Evolutionary conservation across 2,797 vertebrate species (phyloP).

Genomic region (Phataginus tricuspis): DNA sequence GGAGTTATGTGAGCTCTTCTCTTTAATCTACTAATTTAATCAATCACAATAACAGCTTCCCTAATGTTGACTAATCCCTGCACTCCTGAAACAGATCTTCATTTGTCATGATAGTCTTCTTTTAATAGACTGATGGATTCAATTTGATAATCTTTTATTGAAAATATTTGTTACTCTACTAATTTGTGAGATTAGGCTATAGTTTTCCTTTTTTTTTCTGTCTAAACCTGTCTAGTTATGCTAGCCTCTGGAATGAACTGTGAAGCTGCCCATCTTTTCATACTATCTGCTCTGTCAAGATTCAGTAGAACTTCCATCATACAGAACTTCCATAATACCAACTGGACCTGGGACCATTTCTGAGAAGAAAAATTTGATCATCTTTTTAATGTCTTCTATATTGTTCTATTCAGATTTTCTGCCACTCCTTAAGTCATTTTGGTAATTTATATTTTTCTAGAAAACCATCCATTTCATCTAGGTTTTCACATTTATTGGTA

Average conservation of each 20-base stretch:
- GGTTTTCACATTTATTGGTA: slow-evolving; percentile 54
- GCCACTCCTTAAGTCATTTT: slow-evolving; percentile 22
- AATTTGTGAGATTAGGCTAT: slow-evolving; percentile 41
- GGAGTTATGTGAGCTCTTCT: slow-evolving; percentile 25
- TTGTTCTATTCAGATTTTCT: slow-evolving; percentile 8
- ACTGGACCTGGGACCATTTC: slow-evolving; percentile 37
- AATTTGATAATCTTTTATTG: neutral
- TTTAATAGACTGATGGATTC: slow-evolving; percentile 26
- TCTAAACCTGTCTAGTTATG: slow-evolving; percentile 20
- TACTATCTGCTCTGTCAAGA: slow-evolving; percentile 47
- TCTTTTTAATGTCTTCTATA: slow-evolving; percentile 42
- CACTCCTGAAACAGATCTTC: slow-evolving; percentile 11
- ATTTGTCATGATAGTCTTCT: slow-evolving; percentile 37
- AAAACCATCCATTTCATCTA: slow-evolving; percentile 47
- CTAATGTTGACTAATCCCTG: slow-evolving; percentile 43
- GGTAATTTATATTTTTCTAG: slow-evolving; percentile 53
- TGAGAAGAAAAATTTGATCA: slow-evolving; percentile 36
- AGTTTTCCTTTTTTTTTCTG: neutral
- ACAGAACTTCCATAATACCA: slow-evolving; percentile 30
- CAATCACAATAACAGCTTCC: slow-evolving; percentile 55
- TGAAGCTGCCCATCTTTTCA: slow-evolving; percentile 24
- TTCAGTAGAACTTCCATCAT: slow-evolving; percentile 1
- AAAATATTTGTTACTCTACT: slow-evolving; percentile 38
- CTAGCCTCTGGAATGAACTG: neutral
- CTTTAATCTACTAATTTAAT: slow-evolving; percentile 49